A percentile compares a stretch with the other conserved stretches of the same genome.
phyloP scores from a whole-genome alignment of 2,888 invertebrate species.

The Sinodicranocentrus sp. region DNA sequence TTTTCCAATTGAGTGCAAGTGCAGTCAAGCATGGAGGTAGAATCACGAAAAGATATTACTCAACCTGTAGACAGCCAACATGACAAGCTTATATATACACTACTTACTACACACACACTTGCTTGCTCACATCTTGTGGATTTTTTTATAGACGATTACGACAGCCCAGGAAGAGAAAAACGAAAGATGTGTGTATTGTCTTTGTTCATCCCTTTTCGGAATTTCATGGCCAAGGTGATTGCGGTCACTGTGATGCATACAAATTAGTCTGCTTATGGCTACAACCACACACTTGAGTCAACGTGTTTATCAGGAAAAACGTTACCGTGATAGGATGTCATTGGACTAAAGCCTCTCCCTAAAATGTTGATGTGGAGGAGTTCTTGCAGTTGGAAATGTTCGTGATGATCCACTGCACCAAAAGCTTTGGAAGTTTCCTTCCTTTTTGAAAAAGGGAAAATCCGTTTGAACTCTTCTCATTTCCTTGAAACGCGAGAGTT shows the following conservation, averaged over 20 bases:
- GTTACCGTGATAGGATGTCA: no score
- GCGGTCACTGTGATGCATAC: conserved; percentile 63
- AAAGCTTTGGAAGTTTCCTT: no score
- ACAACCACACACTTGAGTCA: neutral
- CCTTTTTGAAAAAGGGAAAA: conserved; percentile 23
- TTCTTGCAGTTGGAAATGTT: no score
- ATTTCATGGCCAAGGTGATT: conserved; percentile 68
- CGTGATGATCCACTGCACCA: conserved; percentile 24
- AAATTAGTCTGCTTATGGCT: conserved; percentile 53
- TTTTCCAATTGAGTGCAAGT: conserved; percentile 11
- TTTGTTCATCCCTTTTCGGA: conserved; percentile 22
- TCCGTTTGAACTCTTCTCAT: no score
- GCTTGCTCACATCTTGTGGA: no score
- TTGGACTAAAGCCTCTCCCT: no score
- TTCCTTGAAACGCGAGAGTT: no score
- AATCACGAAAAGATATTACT: conserved; percentile 55
- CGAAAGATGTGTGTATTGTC: no score
- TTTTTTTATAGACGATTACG: no score
- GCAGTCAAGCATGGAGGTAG: conserved; percentile 48
- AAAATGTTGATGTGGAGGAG: no score
- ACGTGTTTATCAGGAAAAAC: neutral
- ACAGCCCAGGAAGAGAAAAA: no score
- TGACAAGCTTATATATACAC: conserved; percentile 28
- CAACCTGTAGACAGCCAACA: conserved; percentile 66
- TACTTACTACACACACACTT: no score